Evolutionary conservation across 2,113 vertebrate species (phyloP).

Genomic region (Nettapus auritus): DNA sequence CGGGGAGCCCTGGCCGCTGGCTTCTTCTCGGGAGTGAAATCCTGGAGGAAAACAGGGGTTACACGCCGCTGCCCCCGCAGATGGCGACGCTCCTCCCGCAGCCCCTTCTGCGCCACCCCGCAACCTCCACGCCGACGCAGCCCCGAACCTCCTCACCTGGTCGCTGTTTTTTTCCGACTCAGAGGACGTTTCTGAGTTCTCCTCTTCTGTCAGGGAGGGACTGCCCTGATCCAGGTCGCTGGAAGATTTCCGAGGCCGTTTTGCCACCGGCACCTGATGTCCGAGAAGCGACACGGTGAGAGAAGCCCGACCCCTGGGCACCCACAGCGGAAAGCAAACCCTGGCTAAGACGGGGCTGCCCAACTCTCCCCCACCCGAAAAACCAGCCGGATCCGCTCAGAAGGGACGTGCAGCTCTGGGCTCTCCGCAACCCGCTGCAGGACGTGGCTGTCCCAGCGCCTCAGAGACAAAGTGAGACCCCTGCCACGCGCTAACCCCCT

Average conservation of each 20-base stretch:
- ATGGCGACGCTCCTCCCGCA: accelerated
- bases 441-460: not conserved
- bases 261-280: slow-evolving; percentile 74
- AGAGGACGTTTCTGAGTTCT: slow-evolving; percentile 88
- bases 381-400: not conserved
- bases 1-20: slow-evolving; percentile 60
- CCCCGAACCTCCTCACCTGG: slow-evolving; percentile 78
- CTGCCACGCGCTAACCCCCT: accelerated
- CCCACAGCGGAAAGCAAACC: accelerated
- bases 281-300: not conserved
- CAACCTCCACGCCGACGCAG: accelerated
- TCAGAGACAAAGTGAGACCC: not conserved
- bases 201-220: slow-evolving; percentile 87
- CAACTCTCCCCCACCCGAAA: not conserved
- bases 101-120: no score
- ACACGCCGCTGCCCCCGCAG: accelerated
- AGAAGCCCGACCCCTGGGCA: not conserved
- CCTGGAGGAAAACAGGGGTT: slow-evolving; percentile 68
- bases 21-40: slow-evolving; percentile 95
- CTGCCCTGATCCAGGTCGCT: slow-evolving; percentile 90
- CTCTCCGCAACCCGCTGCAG: not conserved
- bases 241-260: slow-evolving; percentile 87
- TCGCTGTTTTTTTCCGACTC: slow-evolving; percentile 95
- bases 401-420: not conserved
- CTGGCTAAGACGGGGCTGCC: not conserved